phyloP scores from a whole-genome alignment of 2,888 invertebrate species.

The Maniola hyperantus region DNA sequence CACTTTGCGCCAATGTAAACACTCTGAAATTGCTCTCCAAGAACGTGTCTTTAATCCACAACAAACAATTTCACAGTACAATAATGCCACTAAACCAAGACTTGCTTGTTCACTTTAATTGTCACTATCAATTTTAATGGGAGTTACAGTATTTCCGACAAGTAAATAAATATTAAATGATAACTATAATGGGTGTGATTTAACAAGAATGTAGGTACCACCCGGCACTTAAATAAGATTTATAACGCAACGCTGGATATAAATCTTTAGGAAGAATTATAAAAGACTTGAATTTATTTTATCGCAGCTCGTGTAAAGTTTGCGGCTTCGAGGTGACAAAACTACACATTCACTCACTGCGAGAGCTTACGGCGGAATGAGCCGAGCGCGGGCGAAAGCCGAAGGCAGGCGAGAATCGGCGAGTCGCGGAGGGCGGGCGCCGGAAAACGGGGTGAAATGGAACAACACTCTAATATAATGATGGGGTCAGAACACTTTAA shows the following conservation, averaged over 20 bases:
- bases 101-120: constrained; percentile 61
- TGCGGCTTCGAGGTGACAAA: constrained; percentile 45
- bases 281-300: constrained; percentile 42
- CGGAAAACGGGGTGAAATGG: constrained; percentile 69
- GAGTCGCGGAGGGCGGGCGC: constrained; percentile 56
- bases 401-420: constrained; percentile 44
- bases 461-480: constrained; percentile 83
- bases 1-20: constrained; percentile 24
- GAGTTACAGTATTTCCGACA: constrained; percentile 40
- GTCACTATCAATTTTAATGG: constrained; percentile 56
- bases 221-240: constrained; percentile 17
- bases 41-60: constrained; percentile 49
- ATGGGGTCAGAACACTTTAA: constrained; percentile 82
- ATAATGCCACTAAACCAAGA: constrained; percentile 52
- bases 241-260: constrained; percentile 15
- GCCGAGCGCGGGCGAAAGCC: constrained; percentile 45
- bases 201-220: constrained; percentile 17
- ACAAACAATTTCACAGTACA: constrained; percentile 62
- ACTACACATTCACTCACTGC: constrained; percentile 51
- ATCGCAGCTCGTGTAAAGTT: constrained; percentile 73
- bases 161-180: not conserved
- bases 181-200: not conserved
- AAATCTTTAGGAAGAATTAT: constrained; percentile 17
- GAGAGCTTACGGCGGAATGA: constrained; percentile 69
- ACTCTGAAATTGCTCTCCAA: constrained; percentile 34